Percentiles rank a stretch among this genome's conserved stretches.
Evolutionary conservation across 2,888 invertebrate species (phyloP).

Genomic region (Hipparchia semele): DNA sequence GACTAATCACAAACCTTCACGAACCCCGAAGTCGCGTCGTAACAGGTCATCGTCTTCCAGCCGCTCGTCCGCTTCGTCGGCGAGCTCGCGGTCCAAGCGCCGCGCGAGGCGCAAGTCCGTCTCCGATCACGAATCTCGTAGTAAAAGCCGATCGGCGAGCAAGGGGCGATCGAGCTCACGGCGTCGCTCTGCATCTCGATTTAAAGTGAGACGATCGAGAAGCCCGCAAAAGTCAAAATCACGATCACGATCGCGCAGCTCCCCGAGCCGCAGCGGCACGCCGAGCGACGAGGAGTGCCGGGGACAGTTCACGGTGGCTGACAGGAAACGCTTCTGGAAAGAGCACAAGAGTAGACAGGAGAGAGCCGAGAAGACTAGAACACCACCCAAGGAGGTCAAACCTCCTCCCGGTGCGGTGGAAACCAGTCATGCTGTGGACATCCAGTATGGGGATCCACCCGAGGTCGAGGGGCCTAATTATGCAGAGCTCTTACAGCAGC

Average conservation of each 20-base stretch:
- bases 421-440: slow-evolving; percentile 61
- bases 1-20: slow-evolving; percentile 48
- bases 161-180: slow-evolving; percentile 44
- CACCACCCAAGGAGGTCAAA: slow-evolving; percentile 66
- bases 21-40: slow-evolving; percentile 46
- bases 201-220: slow-evolving; percentile 47
- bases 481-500: slow-evolving; percentile 62
- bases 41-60: slow-evolving; percentile 47
- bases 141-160: slow-evolving; percentile 52
- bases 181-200: slow-evolving; percentile 43
- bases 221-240: slow-evolving; percentile 57
- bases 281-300: slow-evolving; percentile 70
- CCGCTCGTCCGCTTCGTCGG: slow-evolving; percentile 53
- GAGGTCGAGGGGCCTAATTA: slow-evolving; percentile 76
- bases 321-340: slow-evolving; percentile 76
- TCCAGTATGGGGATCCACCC: slow-evolving; percentile 74
- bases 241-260: slow-evolving; percentile 55
- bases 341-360: slow-evolving; percentile 64
- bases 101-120: slow-evolving; percentile 48
- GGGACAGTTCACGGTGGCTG: slow-evolving; percentile 76
- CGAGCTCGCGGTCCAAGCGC: slow-evolving; percentile 53
- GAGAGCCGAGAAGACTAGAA: slow-evolving; percentile 54
- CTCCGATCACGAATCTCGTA: slow-evolving; percentile 55
- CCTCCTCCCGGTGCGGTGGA: slow-evolving; percentile 73
- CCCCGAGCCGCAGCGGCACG: slow-evolving; percentile 54